Base-by-base conservation (phyloP, 2,113 vertebrate genomes). In the Ceyx melanurus region DNA sequence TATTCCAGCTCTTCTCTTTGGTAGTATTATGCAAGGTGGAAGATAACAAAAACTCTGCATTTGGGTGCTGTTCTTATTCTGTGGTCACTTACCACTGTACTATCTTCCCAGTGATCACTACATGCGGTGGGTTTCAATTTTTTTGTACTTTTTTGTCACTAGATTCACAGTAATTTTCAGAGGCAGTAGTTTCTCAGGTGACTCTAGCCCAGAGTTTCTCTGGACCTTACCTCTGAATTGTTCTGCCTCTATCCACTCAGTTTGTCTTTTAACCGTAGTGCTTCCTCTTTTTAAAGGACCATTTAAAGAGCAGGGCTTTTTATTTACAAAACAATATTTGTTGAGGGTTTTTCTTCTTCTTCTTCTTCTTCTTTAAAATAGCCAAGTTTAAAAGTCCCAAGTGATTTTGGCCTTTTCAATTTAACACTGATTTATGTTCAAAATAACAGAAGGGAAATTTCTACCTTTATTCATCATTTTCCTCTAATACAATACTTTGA, bases 21-120 rank as follows among this genome's bases (percentile, higher is more conserved):
- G 71, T 73, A 79, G 81, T 29, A 58, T 94, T 95, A 95, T 95
- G 90, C 83, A 90, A 95, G 25, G 66, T 76, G 82, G 78, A 70
- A 89, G 43, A 82, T 9, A 90, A 29, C 82, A 84, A 96, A 93
- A 96, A 87, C 26, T 92, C 88, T 64, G 50, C 58, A 43, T 89
- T 93, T 92, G 81, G 86, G 77, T 93, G 92, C 94, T 96, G 78
- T 85, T 93, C 66, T 75, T 73, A 82, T 66, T 87, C 58, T 77
- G 74, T 94, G 89, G 46, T 93, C 84, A 89, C 89, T 89, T 78
- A 57, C 23, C 64, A 80, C 64, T 89, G 17, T 66, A 78, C 46
- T 68, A 89, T 37, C 37, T 93, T 94, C 54, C 54, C 66, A 60
- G 86, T 87, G 84, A 92, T 76, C 86, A 87, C 77, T 73, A 57